Base-by-base conservation (phyloP, 2,113 vertebrate species). In the Pachypanchax playfairii region DNA sequence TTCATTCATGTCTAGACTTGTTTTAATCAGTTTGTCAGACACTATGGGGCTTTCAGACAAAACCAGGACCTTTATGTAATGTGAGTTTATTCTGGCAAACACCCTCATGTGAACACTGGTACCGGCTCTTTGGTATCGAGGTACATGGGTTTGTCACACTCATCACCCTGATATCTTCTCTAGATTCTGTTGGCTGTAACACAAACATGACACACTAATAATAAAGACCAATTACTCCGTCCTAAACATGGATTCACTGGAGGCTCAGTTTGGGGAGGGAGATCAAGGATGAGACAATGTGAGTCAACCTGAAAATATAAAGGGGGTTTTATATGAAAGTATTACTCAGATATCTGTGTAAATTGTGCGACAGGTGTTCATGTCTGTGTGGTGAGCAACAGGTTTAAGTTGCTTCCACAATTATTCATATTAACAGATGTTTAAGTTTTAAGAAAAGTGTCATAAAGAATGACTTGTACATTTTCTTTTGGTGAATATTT, bases 261-360 rank as follows among this genome's bases (percentile, higher is more conserved):
- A 80, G 79, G 54, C 49, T 68, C 63, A 80, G 57, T 60, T 21
- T 33, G 51, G 39, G 33, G 41, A 1, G 44, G 64, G 61, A 67
- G 58, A 68, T 5, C 6, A 53, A 25, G n/a, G 55, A 65, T 72
- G 49, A 18, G 5, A 18, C n/a, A 24, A 13, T 78, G 46, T 87
- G 81, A 79, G 61, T 85, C 75, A 47, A 15, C 18, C 2, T 33
- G 24, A 38, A 76, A 79, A 57, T 77, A 81, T 73, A 61, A 56
- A 35, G 42, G 1, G 49, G 1, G 26, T 55, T 60, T 38, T 26
- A 46, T 33, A 25, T 70, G 48, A 76, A 50, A 51, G 46, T 9
- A 47, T 53, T 58, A 71, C 26, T 80, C 79, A 77, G 0, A 56
- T 28, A 61, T 68, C 50, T 0, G 47, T 60, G 56, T 57, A 38